A percentile compares a stretch with the other conserved stretches of the same genome.
These are phyloP conservation scores for Drosophila chauvacae DNA, from an alignment of 1,140 invertebrate genomes.

Conservation along the genomic window DNA sequence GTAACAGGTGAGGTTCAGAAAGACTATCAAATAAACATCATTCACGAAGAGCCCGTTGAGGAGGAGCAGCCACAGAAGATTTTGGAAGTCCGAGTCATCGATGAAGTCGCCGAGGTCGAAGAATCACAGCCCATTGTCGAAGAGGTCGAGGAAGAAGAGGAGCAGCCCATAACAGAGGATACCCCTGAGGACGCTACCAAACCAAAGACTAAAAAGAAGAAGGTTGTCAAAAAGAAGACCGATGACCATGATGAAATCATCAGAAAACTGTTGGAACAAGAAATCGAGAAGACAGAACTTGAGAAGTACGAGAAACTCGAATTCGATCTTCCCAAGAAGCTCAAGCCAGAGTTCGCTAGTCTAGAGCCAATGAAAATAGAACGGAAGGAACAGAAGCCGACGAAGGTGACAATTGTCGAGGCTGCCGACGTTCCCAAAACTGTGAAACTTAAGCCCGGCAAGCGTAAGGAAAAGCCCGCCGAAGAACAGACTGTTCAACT, in stretches of 20 bases:
- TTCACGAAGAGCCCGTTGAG: conserved; percentile 73
- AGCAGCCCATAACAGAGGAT: conserved; percentile 39
- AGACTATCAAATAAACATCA: conserved; percentile 75
- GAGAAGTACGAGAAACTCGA: conserved; percentile 81
- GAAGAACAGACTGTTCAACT: conserved; percentile 66
- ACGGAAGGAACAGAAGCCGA: conserved; percentile 78
- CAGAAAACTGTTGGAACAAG: conserved; percentile 72
- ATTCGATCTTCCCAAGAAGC: conserved; percentile 71
- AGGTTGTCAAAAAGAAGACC: conserved; percentile 74
- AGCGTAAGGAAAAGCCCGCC: conserved; percentile 74
- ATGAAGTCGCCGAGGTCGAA: conserved; percentile 59
- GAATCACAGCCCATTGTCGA: conserved; percentile 75
- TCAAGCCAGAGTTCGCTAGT: conserved; percentile 75
- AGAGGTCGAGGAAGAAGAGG: conserved; percentile 71
- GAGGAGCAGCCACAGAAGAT: conserved; percentile 64
- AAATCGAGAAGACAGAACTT: conserved; percentile 83
- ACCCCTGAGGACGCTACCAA: conserved; percentile 55
- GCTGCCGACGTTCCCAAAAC: conserved; percentile 71
- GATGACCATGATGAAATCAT: conserved; percentile 82
- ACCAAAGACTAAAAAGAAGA: conserved; percentile 74
- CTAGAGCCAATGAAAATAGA: conserved; percentile 80
- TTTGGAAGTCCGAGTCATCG: conserved; percentile 68
- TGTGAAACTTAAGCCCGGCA: conserved; percentile 74
- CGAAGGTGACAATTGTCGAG: conserved; percentile 76
- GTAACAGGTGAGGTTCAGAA: conserved; percentile 76